Evolutionary conservation across 1,140 invertebrate species (phyloP), one percentile per base, ranked within the genome.

Genomic region (Ephestia elutella): DNA sequence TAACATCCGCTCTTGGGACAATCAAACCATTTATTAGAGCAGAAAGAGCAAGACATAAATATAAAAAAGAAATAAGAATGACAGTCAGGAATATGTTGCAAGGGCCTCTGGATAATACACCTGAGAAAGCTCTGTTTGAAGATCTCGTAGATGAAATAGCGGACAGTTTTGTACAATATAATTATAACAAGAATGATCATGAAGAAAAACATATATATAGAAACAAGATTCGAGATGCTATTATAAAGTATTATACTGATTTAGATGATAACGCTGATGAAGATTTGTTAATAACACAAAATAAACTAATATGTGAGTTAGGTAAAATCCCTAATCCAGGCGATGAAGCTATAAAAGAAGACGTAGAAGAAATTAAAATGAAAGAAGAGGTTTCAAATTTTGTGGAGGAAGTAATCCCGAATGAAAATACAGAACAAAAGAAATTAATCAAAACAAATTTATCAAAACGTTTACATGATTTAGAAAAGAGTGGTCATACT

Each of bases 241-340:
- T 78, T n/a, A 15, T 65, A 5, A 67, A 70, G 56, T 70, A 68
- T 59, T 44, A 58, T 64, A 44, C n/a, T 17, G 54, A 62, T 0
- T 55, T 59, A 48, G 49, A 54, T 59, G 20, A 57, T 8, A 62
- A 59, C n/a, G 13, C 20, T 9, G 56, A 28, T 10, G 56, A 49
- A 8, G 62, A 78, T 62, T 53, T 63, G 13, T 59, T 78, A 50
- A 57, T 71, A 8, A 38, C 32, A 64, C 53, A 59, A 25, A 77
- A 78, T 63, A 65, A 75, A 28, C 57, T 80, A 11, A 9, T 80
- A 8, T 75, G 69, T 60, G 75, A 80, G 68, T 62, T 80, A 13
- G 20, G 57, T 15, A 77, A 73, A 66, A 57, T 78, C 49, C 66
- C 66, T 2, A 49, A 54, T 17, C 78, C 75, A n/a, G 48, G 20